Evolutionary conservation across 2,888 invertebrate species (phyloP), one percentile per base, ranked within the genome.

Genomic region (Tachina fera): DNA sequence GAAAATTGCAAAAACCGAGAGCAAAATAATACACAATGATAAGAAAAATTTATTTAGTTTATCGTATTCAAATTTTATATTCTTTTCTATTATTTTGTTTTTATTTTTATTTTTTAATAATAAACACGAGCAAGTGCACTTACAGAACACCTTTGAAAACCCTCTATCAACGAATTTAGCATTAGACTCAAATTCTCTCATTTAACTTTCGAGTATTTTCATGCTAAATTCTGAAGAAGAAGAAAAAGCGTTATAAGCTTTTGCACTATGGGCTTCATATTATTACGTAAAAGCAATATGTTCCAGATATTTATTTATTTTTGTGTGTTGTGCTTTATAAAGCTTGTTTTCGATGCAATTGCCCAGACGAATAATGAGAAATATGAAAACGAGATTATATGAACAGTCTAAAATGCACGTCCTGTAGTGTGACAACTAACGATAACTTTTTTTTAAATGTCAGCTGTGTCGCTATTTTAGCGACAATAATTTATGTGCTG

Each of bases 111-210:
- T n/a, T 6, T 56, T 80, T 68, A 86, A 75, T 43, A 78, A 82
- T 78, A 82, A 82, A 70, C 51, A 82, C 78, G 67, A 86, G 72
- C 76, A 51, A 76, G 41, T 75, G 78, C 63, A 82, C 78, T 65
- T 51, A 56, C 75, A 45, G 61, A 79, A 75, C 82, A 75, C 82
- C 71, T 83, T 76, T 68, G 19, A 81, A 79, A 71, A 67, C 63
- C 72, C 60, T 63, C 67, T 63, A 78, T 16, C 39, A 60, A 10
- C 47, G 61, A 79, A 74, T 61, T 78, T 60, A 56, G 43, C 51
- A 39, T 65, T 51, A 71, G 83, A 80, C 79, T 72, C 47, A 56
- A 45, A 74, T 68, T 70, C 82, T 80, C 75, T 80, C 56, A 58
- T 72, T 75, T 74, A 78, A 45, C 47, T 60, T 43, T 60, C 4